Evolutionary conservation across 2,888 invertebrate species (phyloP).

Genomic region (Schizaphis graminum): DNA sequence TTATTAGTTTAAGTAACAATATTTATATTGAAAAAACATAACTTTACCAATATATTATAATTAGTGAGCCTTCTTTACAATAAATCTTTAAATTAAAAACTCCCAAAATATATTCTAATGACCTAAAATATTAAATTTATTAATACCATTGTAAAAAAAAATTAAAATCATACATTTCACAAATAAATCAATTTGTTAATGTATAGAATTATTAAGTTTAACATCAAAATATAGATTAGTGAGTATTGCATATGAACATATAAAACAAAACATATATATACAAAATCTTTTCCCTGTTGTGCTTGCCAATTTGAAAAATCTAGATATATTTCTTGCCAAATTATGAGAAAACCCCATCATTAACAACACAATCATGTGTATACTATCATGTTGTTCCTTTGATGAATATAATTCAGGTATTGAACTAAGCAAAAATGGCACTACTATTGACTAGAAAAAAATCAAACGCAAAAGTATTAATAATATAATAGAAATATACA

Average conservation of each 20-base stretch:
- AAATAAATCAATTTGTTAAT: neutral
- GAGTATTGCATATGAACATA: slow-evolving; percentile 49
- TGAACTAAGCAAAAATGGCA: slow-evolving; percentile 35
- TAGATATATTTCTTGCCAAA: slow-evolving; percentile 40
- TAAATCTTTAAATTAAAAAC: neutral
- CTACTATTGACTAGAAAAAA: slow-evolving; percentile 50
- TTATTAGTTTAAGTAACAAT: neutral
- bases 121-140: neutral
- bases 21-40: neutral
- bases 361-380: slow-evolving; percentile 39
- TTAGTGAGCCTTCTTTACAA: neutral
- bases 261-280: slow-evolving; percentile 59
- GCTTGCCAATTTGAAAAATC: neutral
- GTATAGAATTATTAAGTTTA: neutral
- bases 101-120: neutral
- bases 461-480: slow-evolving; percentile 22
- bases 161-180: neutral
- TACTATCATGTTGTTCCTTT: slow-evolving; percentile 44
- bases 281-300: slow-evolving; percentile 46
- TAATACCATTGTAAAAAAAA: neutral
- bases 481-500: neutral
- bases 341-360: slow-evolving; percentile 49
- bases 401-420: slow-evolving; percentile 49
- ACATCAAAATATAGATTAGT: slow-evolving; percentile 24
- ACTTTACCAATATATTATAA: neutral